Evolutionary conservation across 1,140 invertebrate genomes (phyloP), one percentile per base, ranked within the genome.

Genomic region (Drosophila virilis): DNA sequence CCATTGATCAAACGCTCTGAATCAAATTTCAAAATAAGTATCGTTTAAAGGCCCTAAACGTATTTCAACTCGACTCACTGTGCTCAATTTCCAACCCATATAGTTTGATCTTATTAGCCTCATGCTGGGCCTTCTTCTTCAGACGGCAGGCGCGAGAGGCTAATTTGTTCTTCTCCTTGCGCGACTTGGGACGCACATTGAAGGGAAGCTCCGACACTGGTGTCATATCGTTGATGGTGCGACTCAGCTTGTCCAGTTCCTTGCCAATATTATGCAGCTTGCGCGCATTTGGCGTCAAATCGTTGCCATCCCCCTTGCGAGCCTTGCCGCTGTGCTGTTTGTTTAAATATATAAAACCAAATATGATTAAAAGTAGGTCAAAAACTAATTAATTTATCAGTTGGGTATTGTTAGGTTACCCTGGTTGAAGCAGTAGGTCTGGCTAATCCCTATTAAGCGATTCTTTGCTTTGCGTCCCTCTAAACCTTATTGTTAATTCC

Each of bases 121-220:
- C 97, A 92, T 98, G 97, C 92, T 98, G 97, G 9, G 97, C 97
- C 92, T 98, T 98, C 92, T 98, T 98, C 94, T 98, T 98, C 71
- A 98, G 93, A 58, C 98, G 94, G 93, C 98, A 99, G 35, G 98
- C 98, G 59, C 98, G 95, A 0, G 98, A 99, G 6, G 98, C 98
- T 28, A 99, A 93, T 93, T 99, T 99, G 92, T 99, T 99, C 91
- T 99, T 99, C 92, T 99, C 98, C 92, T 99, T 99, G 22, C 98
- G 95, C 7, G 97, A 98, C 92, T 98, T 98, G 3, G 97, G 97
- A 74, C 98, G 94, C 1, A 96, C 95, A 85, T 96, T 97, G 81
- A 97, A 97, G 17, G 98, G 98, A 79, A 99, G 93, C 91, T 99
- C 98, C 80, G 96, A 97, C 4, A 98, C 97, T 12, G 98, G 97